Base-by-base conservation (phyloP, 2,888 invertebrate genomes). In the Philopedon plagiatum region DNA sequence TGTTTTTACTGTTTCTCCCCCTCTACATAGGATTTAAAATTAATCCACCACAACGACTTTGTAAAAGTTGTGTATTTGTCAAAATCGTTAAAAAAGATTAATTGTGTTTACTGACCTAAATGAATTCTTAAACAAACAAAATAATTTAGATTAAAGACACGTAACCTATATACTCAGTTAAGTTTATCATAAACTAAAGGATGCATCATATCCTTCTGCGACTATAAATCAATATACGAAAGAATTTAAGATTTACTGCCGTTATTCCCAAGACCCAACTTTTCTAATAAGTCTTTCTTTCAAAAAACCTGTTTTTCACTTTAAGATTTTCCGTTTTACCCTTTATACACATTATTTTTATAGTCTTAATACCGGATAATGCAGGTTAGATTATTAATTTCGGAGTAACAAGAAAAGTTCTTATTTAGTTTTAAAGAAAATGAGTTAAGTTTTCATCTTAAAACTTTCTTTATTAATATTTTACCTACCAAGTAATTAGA, bases 371-470 rank as follows among this genome's bases (percentile, higher is more conserved):
- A 32, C 46, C 34, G 41, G 34, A 56, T 70, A 70, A 70, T 64
- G 58, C 49, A 49, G 64, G 64, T 58, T 64, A 51, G 70, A 64
- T 64, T 70, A 70, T 70, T 64, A 70, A 49, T 70, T 56, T 58
- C 58, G 39, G 56, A 58, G 70, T 70, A 49, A 64, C 64, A 57
- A 49, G 70, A 57, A 69, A 70, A 70, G 70, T 70, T 70, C 32
- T 39, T 64, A 70, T 64, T 64, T 70, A 57, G 64, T 70, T 54
- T 64, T 56, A 64, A 70, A 64, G 58, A 39, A 51, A 70, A 64
- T 64, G 57, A 70, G 70, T 70, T 64, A 64, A 70, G 57, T 69
- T 70, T 70, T 57, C 70, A 70, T 58, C 70, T 70, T 49, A 21
- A 70, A 70, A 70, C 70, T 70, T 69, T 69, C 62, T 44, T 62